Evolutionary conservation across 2,888 invertebrate genomes (phyloP), one percentile per base, ranked within the genome.

Genomic region (Xanthorhoe designata): DNA sequence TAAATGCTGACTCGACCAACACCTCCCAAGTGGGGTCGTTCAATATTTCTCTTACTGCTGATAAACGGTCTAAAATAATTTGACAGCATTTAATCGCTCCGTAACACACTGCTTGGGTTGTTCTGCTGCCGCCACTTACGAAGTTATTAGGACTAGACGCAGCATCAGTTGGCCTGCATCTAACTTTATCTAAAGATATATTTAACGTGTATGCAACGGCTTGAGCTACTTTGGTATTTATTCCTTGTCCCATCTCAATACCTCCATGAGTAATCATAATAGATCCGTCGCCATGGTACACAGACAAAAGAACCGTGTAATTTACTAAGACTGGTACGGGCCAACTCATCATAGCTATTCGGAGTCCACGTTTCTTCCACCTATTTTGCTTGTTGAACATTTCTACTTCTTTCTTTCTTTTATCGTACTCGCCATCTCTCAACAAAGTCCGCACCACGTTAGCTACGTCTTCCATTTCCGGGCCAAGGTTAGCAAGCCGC

Each of bases 161-260:
- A 47, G 89, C 94, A 73, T 95, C 94, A 13, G 94, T 94, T 0
- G 96, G 92, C 78, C 96, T 96, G 0, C 97, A 94, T 45, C 90
- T 94, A 0, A 98, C 89, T 86, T 94, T 94, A 0, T 95, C 94
- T 49, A 97, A 71, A 2, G 95, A 91, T 63, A 97, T 95, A 0
- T 95, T 95, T 0, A 97, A 87, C 2, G 94, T 94, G 77, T 95
- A 94, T 0, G 97, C 96, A 4, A 88, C 85, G 1, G 95, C 94
- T 90, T 96, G 96, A 4, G 94, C 94, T 0, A 95, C 94, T 94
- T 95, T 90, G 1, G 97, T 97, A 72, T 97, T 90, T 54, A 97
- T 94, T 9, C 98, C 98, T 90, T 98, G 98, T 0, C 98, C 98
- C 79, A 96, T 95, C 91, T 97, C 97, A 32, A 96, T 90, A 1